Conservation (phyloP, 2,888 invertebrate species). For the Carcina quercana region DNA sequence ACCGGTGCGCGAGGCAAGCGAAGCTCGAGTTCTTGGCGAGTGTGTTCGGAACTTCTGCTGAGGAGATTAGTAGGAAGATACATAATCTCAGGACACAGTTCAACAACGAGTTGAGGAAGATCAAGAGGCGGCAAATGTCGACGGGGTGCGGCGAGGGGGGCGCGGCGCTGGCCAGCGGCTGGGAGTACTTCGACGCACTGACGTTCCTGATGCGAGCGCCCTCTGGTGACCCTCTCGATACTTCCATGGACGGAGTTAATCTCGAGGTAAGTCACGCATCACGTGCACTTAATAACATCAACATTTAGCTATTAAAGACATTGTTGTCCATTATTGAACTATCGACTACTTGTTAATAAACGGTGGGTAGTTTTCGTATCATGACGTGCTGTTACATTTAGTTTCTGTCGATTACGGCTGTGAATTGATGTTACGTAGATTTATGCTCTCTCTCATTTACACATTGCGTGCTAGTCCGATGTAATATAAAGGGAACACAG, state of each 20-base stretch:
- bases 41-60: constrained; percentile 46
- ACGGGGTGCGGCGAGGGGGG: constrained; percentile 19
- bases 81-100: constrained; percentile 62
- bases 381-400: too few relatives aligned
- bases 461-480: too few relatives aligned
- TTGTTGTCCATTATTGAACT: neutral
- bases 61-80: constrained; percentile 56
- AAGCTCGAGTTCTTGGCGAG: constrained; percentile 50
- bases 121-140: constrained; percentile 37
- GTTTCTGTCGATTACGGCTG: too few relatives aligned
- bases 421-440: too few relatives aligned
- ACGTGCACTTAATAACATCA: constrained; percentile 2
- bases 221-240: constrained; percentile 37
- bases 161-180: constrained; percentile 37
- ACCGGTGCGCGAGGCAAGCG: constrained; percentile 35
- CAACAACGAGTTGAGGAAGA: constrained; percentile 58
- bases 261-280: constrained; percentile 42
- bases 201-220: constrained; percentile 44
- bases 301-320: too few relatives aligned
- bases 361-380: too few relatives aligned
- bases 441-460: too few relatives aligned
- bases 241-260: constrained; percentile 47
- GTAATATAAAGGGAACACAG: too few relatives aligned
- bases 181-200: constrained; percentile 63
- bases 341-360: too few relatives aligned